Conservation (phyloP, 2,113 vertebrate genomes). For the Pelobates fuscus region DNA sequence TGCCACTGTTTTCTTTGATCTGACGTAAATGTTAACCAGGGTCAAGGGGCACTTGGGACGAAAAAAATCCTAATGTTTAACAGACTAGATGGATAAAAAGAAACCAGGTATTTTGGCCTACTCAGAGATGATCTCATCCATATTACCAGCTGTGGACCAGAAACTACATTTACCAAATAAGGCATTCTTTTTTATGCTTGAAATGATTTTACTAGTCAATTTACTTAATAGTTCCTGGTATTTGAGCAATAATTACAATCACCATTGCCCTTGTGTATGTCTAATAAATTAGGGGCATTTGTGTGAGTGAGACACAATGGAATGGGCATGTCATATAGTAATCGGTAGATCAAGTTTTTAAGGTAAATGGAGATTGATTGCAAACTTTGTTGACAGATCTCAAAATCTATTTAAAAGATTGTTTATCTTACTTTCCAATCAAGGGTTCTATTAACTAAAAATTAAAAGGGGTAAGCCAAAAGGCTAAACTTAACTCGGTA, state of each 20-base stretch:
- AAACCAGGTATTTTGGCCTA: constrained; percentile 63
- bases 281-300: constrained; percentile 65
- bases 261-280: constrained; percentile 67
- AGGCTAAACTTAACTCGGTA: no score
- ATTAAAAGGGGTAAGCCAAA: no score
- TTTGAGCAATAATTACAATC: constrained; percentile 70
- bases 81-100: constrained; percentile 56
- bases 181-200: constrained; percentile 69
- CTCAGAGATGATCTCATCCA: constrained; percentile 73
- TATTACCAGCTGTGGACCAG: constrained; percentile 72
- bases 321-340: no score
- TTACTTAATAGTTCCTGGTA: constrained; percentile 69
- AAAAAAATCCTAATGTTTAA: constrained; percentile 58
- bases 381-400: no score
- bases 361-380: no score
- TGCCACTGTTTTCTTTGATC: constrained; percentile 58
- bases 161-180: constrained; percentile 83
- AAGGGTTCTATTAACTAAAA: no score
- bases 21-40: constrained; percentile 48
- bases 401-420: no score
- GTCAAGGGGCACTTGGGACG: constrained; percentile 55
- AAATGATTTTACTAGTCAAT: constrained; percentile 76
- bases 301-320: no score
- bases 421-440: no score
- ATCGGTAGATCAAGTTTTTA: no score